phyloP scores from a whole-genome alignment of 2,113 vertebrate genomes.

The Aix galericulata region DNA sequence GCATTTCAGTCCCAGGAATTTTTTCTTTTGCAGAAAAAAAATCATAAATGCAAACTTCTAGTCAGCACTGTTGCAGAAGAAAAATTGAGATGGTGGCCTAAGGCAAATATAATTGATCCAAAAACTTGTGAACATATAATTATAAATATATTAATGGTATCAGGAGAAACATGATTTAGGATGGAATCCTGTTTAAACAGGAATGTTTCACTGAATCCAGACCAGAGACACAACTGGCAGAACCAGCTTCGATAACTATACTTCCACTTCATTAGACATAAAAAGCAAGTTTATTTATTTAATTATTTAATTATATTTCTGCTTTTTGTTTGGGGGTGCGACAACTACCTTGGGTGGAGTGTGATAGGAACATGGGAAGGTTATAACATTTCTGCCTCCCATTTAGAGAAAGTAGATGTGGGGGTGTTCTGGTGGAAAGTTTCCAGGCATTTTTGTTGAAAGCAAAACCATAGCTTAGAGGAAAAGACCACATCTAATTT shows the following conservation, averaged over 20 bases:
- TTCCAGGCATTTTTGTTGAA: neutral
- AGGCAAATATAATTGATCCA: neutral
- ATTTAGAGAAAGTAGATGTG: neutral
- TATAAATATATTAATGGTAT: neutral
- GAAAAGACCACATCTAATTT: neutral
- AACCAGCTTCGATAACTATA: neutral
- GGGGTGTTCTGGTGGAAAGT: neutral
- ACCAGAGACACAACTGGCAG: neutral
- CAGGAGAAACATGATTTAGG: neutral
- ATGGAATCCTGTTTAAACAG: neutral
- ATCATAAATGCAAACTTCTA: neutral
- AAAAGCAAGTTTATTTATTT: neutral
- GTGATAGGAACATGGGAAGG: rapidly evolving
- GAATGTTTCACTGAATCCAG: neutral
- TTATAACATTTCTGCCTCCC: neutral
- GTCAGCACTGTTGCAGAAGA: neutral
- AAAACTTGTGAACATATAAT: neutral
- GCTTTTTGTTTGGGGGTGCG: rapidly evolving
- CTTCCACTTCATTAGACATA: neutral
- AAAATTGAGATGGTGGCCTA: neutral
- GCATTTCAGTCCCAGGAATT: neutral
- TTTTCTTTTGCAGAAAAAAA: neutral
- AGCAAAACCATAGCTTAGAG: neutral
- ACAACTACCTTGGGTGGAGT: too few species aligned
- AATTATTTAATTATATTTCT: too few species aligned